phyloP scores from a whole-genome alignment of 35 echinoderm and acorn worm species.

The Diadema setosum region DNA sequence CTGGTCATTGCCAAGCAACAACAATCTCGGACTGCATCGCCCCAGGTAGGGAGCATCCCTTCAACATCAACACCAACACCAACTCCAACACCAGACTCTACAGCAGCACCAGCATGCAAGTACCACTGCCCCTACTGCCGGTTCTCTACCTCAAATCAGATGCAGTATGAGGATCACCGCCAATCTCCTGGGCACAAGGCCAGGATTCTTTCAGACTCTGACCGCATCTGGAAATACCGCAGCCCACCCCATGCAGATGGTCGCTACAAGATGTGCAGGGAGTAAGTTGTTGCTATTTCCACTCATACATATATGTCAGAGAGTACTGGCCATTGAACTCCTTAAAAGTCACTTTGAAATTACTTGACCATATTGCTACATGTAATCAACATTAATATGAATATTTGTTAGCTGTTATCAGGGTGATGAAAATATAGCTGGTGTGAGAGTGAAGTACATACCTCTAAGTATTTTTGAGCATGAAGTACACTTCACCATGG shows the following conservation, averaged over 20 bases:
- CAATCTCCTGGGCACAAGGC: constrained; percentile 38
- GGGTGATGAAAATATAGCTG: too few relatives aligned
- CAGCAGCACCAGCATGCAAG: not conserved
- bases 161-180: constrained; percentile 47
- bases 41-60: not conserved
- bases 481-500: too few relatives aligned
- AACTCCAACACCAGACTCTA: not conserved
- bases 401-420: too few relatives aligned
- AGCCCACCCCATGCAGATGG: constrained; percentile 58
- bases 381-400: too few relatives aligned
- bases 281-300: constrained; percentile 14
- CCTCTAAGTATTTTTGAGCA: too few relatives aligned
- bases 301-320: not conserved
- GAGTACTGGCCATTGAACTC: not conserved
- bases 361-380: too few relatives aligned
- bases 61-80: not conserved
- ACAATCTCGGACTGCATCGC: not conserved
- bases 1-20: not conserved
- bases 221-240: constrained; percentile 69
- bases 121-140: constrained; percentile 65
- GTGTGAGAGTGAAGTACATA: too few relatives aligned
- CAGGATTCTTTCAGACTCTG: constrained; percentile 63
- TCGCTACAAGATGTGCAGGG: constrained; percentile 35
- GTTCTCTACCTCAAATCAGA: not conserved
- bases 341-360: too few relatives aligned